Percentiles rank a stretch among this genome's conserved stretches.
These are phyloP conservation scores for Drosophila melanocephala DNA, from an alignment of 2,888 invertebrate genomes.

Conservation along the genomic window DNA sequence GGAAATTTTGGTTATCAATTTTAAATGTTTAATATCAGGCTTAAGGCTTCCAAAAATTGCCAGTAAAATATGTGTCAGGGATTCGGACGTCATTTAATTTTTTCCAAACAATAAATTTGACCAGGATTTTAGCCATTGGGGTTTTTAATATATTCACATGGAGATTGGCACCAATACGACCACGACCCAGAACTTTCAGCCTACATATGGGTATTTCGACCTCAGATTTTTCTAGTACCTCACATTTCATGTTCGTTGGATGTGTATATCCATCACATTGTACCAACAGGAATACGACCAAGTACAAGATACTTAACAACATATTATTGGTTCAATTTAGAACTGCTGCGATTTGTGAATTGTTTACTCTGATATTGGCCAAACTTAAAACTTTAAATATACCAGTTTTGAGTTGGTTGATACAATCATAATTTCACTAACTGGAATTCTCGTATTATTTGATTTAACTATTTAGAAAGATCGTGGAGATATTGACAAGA, in stretches of 20 bases:
- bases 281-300: background rate
- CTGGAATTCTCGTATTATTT: background rate
- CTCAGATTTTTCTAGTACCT: background rate
- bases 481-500: background rate
- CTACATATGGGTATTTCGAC: constrained; percentile 5
- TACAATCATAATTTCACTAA: background rate
- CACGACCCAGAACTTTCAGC: constrained; percentile 33
- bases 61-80: constrained; percentile 9
- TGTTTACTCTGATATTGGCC: background rate
- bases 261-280: constrained; percentile 8
- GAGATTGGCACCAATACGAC: constrained; percentile 15
- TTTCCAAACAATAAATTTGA: constrained; percentile 22
- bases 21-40: background rate
- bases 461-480: background rate
- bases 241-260: constrained; percentile 32
- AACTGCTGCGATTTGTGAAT: background rate
- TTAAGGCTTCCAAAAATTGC: background rate
- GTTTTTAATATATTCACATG: background rate
- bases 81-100: constrained; percentile 37
- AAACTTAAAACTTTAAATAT: background rate
- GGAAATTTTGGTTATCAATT: background rate
- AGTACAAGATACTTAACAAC: background rate
- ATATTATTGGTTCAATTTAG: background rate
- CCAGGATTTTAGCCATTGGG: background rate
- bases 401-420: background rate